Percentiles rank a stretch among this genome's conserved stretches.
Conservation (phyloP, 2,797 vertebrate genomes). For the Apodemus agrarius region DNA sequence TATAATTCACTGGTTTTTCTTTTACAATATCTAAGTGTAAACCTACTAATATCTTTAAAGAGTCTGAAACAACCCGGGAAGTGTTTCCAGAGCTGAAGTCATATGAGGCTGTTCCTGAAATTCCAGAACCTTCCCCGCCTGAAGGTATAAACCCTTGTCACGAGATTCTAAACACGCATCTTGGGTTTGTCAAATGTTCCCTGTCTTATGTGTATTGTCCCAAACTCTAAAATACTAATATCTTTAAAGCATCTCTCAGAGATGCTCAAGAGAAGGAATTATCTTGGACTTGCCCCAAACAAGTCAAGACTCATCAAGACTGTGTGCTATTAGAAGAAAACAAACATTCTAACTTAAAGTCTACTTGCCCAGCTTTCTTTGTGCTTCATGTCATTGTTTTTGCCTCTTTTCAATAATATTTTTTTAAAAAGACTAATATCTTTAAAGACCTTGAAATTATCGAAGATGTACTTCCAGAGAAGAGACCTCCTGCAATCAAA, state of each 20-base stretch:
- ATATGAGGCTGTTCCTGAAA: slow-evolving; percentile 77
- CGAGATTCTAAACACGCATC: slow-evolving; percentile 57
- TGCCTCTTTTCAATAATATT: slow-evolving; percentile 52
- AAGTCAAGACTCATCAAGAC: not conserved
- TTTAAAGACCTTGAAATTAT: slow-evolving; percentile 85
- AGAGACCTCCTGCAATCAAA: slow-evolving; percentile 67
- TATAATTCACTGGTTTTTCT: slow-evolving; percentile 18
- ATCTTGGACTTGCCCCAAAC: slow-evolving; percentile 39
- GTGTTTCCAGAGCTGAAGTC: slow-evolving; percentile 57
- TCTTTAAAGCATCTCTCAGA: slow-evolving; percentile 88
- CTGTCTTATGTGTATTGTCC: not conserved
- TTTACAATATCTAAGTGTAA: slow-evolving; percentile 71
- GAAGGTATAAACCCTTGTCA: slow-evolving; percentile 77
- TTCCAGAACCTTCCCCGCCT: slow-evolving; percentile 68
- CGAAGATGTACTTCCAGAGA: slow-evolving; percentile 80
- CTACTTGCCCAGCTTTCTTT: slow-evolving; percentile 23
- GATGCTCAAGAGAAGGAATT: slow-evolving; percentile 75
- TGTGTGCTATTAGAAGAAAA: slow-evolving; percentile 19
- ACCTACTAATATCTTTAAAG: slow-evolving; percentile 87
- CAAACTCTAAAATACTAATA: slow-evolving; percentile 78
- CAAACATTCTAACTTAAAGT: slow-evolving; percentile 27
- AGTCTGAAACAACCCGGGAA: slow-evolving; percentile 83
- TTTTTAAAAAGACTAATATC: slow-evolving; percentile 80
- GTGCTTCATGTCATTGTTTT: slow-evolving; percentile 16
- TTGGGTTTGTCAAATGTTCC: not conserved